phyloP scores from a whole-genome alignment of 2,888 invertebrate genomes.

The Chouioia cunea region DNA sequence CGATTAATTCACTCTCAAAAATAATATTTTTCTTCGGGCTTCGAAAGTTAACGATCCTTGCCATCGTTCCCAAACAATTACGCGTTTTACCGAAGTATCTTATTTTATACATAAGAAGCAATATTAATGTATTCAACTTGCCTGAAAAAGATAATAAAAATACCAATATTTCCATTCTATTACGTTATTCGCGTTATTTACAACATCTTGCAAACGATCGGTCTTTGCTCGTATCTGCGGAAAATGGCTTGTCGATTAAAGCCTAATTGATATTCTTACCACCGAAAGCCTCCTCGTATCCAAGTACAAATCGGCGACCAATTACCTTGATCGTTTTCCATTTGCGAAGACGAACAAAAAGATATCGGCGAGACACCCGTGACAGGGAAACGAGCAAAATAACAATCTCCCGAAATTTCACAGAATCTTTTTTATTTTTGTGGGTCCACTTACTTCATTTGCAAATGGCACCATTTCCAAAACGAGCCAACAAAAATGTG shows the following conservation, averaged over 20 bases:
- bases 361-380: background rate
- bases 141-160: too few relatives aligned
- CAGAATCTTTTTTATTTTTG: conserved; percentile 7
- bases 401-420: conserved; percentile 12
- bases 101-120: too few relatives aligned
- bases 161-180: background rate
- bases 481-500: conserved; percentile 13
- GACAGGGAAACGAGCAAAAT: conserved; percentile 8
- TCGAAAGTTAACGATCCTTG: too few relatives aligned
- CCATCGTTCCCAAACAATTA: too few relatives aligned
- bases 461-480: conserved; percentile 4
- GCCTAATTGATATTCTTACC: conserved; percentile 15
- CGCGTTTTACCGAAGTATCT: too few relatives aligned
- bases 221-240: background rate
- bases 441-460: background rate
- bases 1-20: too few relatives aligned
- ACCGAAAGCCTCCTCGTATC: background rate
- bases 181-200: background rate
- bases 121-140: too few relatives aligned
- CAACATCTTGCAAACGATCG: conserved; percentile 4
- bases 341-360: conserved; percentile 12
- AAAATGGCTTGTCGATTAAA: background rate
- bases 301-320: conserved; percentile 13
- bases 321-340: conserved; percentile 19
- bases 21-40: too few relatives aligned